Percentiles rank a stretch among this genome's conserved stretches.
These are phyloP conservation scores for Palaemon carinicauda DNA, from an alignment of 1,140 invertebrate genomes.

Conservation along the genomic window DNA sequence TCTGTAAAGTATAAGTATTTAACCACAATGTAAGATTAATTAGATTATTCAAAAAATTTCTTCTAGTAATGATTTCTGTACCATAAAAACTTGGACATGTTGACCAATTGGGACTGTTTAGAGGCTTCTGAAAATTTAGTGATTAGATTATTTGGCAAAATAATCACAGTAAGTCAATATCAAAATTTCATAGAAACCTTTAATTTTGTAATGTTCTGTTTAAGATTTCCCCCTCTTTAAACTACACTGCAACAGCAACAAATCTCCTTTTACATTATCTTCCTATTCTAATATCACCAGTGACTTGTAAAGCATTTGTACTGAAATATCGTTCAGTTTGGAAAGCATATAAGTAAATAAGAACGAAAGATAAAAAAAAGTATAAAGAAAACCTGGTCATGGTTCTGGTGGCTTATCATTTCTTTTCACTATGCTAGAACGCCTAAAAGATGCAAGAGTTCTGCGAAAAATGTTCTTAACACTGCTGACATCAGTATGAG, in stretches of 20 bases:
- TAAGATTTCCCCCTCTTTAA: neutral
- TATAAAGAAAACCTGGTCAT: conserved; percentile 29
- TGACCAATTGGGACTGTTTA: too few species aligned
- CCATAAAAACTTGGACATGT: too few species aligned
- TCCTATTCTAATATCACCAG: conserved; percentile 53
- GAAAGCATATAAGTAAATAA: conserved; percentile 33
- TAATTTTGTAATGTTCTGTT: too few species aligned
- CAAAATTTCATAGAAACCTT: too few species aligned
- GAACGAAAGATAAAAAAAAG: neutral
- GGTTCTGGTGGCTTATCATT: conserved; percentile 47
- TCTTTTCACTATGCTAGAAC: conserved; percentile 46
- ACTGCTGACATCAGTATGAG: conserved; percentile 46
- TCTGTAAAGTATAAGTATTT: too few species aligned
- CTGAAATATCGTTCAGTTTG: conserved; percentile 44
- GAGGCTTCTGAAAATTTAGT: too few species aligned
- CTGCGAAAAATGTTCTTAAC: conserved; percentile 50
- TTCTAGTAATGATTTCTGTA: too few species aligned
- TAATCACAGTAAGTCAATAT: too few species aligned
- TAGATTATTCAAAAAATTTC: too few species aligned
- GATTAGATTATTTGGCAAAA: too few species aligned
- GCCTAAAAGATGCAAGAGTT: conserved; percentile 43
- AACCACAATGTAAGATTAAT: too few species aligned
- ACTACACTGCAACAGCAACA: neutral
- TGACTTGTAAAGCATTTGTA: conserved; percentile 52
- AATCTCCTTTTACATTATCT: neutral